phyloP scores from a whole-genome alignment of 2,888 invertebrate genomes.

The Chrysotoxum bicinctum region DNA sequence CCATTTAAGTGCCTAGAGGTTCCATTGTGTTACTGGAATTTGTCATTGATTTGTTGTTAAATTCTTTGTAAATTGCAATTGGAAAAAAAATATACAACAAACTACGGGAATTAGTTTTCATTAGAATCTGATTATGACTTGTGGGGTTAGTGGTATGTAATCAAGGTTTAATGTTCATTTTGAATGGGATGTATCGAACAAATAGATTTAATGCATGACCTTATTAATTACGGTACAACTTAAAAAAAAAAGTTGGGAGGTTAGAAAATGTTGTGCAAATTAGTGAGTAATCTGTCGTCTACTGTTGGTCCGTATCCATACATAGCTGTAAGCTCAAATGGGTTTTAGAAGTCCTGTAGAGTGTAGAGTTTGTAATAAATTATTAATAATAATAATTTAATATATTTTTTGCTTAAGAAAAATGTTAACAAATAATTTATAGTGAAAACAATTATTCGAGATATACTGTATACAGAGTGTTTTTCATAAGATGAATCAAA shows the following conservation, averaged over 20 bases:
- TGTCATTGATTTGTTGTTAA: constrained; percentile 31
- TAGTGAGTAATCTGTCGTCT: neutral
- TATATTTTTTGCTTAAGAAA: too few species aligned
- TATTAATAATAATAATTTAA: too few species aligned
- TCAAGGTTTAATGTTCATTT: constrained; percentile 17
- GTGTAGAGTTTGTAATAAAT: too few species aligned
- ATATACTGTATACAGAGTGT: too few species aligned
- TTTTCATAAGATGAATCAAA: too few species aligned
- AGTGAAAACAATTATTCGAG: too few species aligned
- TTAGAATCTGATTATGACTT: constrained; percentile 4
- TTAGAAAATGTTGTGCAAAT: neutral
- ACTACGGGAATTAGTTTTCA: constrained; percentile 35
- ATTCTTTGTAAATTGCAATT: constrained; percentile 34
- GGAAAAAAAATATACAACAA: too few species aligned
- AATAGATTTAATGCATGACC: neutral
- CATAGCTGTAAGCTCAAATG: too few species aligned
- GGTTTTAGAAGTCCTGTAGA: too few species aligned
- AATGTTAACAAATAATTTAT: too few species aligned
- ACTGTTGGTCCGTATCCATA: too few species aligned
- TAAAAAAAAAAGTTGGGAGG: neutral
- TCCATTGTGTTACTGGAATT: neutral
- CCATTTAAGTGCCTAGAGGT: neutral
- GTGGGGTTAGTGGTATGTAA: neutral
- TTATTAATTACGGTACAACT: neutral
- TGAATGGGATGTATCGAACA: neutral